phyloP scores from a whole-genome alignment of 2,113 vertebrate genomes.

The Xenopus laevis region DNA sequence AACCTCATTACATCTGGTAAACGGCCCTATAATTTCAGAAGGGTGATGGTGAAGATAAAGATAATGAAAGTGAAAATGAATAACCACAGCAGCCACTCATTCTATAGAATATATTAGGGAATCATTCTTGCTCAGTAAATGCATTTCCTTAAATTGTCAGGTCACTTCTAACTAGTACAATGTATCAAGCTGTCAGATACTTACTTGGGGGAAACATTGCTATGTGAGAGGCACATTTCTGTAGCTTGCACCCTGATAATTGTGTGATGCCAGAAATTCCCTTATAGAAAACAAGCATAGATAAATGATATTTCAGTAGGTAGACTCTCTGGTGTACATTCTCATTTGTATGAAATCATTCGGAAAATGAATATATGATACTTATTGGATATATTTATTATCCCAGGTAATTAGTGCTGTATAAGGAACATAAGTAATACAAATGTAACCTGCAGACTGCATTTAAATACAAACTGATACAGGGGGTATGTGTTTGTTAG shows the following conservation, averaged over 20 bases:
- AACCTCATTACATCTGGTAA: slow-evolving; percentile 39
- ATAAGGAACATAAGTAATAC: too few species aligned
- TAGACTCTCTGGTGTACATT: not conserved
- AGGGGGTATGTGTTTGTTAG: too few species aligned
- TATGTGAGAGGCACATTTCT: not conserved
- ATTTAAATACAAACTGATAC: too few species aligned
- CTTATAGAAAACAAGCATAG: not conserved
- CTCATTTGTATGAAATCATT: too few species aligned
- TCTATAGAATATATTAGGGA: not conserved
- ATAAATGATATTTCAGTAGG: too few species aligned
- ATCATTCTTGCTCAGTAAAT: not conserved
- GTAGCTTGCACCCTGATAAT: not conserved
- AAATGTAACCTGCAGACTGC: too few species aligned
- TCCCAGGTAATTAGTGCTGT: not conserved
- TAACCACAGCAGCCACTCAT: slow-evolving; percentile 4
- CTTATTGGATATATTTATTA: too few species aligned
- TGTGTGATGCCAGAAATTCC: not conserved
- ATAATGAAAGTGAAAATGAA: not conserved
- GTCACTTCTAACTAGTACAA: not conserved
- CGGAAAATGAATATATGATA: not conserved
- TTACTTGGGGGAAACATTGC: not conserved
- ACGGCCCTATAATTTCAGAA: slow-evolving; percentile 21
- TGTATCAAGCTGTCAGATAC: not conserved
- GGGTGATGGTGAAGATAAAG: slow-evolving; percentile 19
- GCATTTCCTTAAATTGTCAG: not conserved